Evolutionary conservation across 1,140 invertebrate genomes (phyloP).

Genomic region (Psilanteris sp.): DNA sequence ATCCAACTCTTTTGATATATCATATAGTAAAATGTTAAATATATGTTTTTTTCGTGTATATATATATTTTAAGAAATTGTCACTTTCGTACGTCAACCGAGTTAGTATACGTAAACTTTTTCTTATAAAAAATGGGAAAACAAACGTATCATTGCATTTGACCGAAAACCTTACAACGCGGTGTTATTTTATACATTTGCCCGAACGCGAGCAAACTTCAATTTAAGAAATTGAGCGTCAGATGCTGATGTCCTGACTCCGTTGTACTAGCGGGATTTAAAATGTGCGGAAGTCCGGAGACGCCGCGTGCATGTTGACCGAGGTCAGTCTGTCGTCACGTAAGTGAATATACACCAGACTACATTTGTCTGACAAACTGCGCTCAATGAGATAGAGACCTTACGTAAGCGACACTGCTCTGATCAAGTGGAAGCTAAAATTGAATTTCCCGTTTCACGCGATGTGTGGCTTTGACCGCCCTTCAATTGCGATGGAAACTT

Average conservation of each 20-base stretch:
- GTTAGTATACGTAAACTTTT: too few species aligned
- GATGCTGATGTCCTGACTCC: slow-evolving; percentile 5
- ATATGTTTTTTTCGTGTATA: too few species aligned
- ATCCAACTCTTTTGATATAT: too few species aligned
- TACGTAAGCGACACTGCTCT: slow-evolving; percentile 33
- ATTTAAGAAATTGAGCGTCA: slow-evolving; percentile 34
- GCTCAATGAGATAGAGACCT: slow-evolving; percentile 49
- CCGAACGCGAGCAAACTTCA: neutral
- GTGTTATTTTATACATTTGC: too few species aligned
- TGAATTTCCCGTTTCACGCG: slow-evolving; percentile 72
- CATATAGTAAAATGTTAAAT: too few species aligned
- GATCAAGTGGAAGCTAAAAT: slow-evolving; percentile 69
- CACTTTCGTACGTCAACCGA: too few species aligned
- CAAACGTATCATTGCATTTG: too few species aligned
- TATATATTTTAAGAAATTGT: too few species aligned
- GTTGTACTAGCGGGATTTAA: slow-evolving; percentile 18
- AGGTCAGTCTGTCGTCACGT: slow-evolving; percentile 42
- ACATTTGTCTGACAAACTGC: slow-evolving; percentile 32
- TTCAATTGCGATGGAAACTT: slow-evolving; percentile 74
- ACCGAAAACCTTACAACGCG: too few species aligned
- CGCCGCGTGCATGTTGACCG: slow-evolving; percentile 16
- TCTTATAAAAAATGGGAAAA: too few species aligned
- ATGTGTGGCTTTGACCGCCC: slow-evolving; percentile 73
- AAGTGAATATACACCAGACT: slow-evolving; percentile 41
- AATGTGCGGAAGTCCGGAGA: slow-evolving; percentile 21